Evolutionary conservation across 2,888 invertebrate genomes (phyloP), one percentile per base, ranked within the genome.

Genomic region (Chrysina gloriosa): DNA sequence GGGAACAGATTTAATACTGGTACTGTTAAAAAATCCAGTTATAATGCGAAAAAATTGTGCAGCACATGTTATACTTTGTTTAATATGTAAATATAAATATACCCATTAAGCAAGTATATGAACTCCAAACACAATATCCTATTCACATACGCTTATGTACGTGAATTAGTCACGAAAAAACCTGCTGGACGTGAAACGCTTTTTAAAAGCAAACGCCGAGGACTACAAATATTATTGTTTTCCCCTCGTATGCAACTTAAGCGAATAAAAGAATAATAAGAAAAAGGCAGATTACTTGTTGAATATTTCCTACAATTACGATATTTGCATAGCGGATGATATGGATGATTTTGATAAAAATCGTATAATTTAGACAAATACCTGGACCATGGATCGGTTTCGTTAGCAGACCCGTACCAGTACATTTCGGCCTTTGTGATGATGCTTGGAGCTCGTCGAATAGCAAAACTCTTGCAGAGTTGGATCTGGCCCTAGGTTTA

Each of bases 381-480:
- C 79, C 78, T 77, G 78, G 65, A 68, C 74, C 73, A 71, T 75
- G 76, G 64, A 69, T 69, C 54, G 75, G 65, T 52, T 72, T 71
- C 19, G 69, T 66, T 68, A 70, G 68, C 48, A 67, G 68, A 27
- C 73, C 75, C 7, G 70, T 67, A 29, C 75, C 69, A 25, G 74
- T 71, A 69, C 77, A 77, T 78, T 77, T 77, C 72, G 75, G 73
- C 70, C 77, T 54, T 25, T 45, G 47, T 16, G 42, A 3, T 19
- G 45, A 48, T 45, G 50, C 21, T 89, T 89, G 67, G 61, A 88
- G 87, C 83, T 92, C 92, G 82, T 92, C 92, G 80, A 92, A 93
- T 76, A 91, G 87, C 76, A 93, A 86, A 74, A 92, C 91, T 81
- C 92, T 87, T 64, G 92, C 92, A 71, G 92, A 91, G 83, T 92